These are phyloP conservation scores for Anarrhichthys ocellatus DNA, from an alignment of 2,113 vertebrate species.

Conservation along the genomic window DNA sequence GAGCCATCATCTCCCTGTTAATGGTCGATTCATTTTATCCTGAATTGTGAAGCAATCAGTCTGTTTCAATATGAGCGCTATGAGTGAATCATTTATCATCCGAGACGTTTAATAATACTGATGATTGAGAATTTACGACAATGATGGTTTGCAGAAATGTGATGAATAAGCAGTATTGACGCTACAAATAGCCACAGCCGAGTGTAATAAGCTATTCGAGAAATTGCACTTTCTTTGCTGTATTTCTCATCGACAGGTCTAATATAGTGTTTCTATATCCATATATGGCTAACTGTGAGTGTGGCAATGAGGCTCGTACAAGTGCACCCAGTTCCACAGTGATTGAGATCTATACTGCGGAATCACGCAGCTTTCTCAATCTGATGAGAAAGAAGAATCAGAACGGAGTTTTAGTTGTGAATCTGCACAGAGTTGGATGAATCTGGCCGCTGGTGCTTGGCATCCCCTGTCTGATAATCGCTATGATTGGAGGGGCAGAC, in stretches of 20 bases:
- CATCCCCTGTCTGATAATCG: slow-evolving; percentile 41
- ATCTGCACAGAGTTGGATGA: neutral
- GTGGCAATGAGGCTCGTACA: neutral
- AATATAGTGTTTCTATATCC: neutral
- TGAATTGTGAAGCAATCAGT: neutral
- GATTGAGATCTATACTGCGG: neutral
- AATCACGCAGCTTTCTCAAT: neutral
- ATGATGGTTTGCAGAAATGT: neutral
- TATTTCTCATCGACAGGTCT: neutral
- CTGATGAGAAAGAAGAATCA: neutral
- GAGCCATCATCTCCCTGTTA: neutral
- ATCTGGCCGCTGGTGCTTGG: neutral
- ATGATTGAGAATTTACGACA: neutral
- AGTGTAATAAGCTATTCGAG: neutral
- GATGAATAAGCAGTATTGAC: neutral
- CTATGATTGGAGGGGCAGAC: slow-evolving; percentile 29
- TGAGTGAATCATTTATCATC: neutral
- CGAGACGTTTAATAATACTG: neutral
- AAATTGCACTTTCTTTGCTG: neutral
- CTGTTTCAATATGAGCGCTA: neutral
- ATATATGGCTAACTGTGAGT: neutral
- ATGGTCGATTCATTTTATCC: neutral
- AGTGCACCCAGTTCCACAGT: neutral
- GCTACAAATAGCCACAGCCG: neutral
- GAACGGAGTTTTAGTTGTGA: neutral